phyloP scores from a whole-genome alignment of 1,140 invertebrate genomes.

The Uloborus diversus region DNA sequence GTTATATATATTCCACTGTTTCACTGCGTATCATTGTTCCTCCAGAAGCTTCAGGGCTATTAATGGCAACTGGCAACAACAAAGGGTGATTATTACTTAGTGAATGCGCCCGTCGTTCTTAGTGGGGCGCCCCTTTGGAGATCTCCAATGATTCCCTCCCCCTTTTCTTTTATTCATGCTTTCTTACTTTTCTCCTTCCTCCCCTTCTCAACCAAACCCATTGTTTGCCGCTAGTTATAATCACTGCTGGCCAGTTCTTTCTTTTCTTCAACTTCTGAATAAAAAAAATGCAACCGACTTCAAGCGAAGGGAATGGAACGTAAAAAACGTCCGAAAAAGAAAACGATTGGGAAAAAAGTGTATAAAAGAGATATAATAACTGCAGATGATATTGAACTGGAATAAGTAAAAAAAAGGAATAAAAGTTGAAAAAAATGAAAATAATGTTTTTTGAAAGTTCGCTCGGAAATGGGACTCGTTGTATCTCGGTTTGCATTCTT shows the following conservation, averaged over 20 bases:
- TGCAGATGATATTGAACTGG: conserved; percentile 46
- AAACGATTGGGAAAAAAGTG: conserved; percentile 42
- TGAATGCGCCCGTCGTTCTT: conserved; percentile 1
- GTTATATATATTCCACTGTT: conserved; percentile 40
- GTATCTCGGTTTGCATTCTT: conserved; percentile 22
- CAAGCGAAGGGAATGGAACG: neutral
- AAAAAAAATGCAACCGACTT: conserved; percentile 12
- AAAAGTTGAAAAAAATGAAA: neutral
- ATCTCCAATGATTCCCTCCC: neutral
- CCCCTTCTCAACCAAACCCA: conserved; percentile 17
- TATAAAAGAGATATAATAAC: conserved; percentile 54
- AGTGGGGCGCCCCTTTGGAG: neutral
- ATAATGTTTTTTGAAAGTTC: conserved; percentile 27
- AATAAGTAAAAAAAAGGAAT: neutral
- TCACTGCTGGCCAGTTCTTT: conserved; percentile 44
- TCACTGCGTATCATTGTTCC: conserved; percentile 36
- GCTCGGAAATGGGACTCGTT: conserved; percentile 18
- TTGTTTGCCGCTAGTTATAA: conserved; percentile 52
- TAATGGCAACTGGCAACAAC: conserved; percentile 49
- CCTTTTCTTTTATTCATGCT: neutral
- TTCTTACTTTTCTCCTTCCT: neutral
- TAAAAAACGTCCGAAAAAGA: too few relatives aligned
- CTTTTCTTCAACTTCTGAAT: conserved; percentile 17
- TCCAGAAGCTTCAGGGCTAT: conserved; percentile 34
- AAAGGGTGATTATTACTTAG: conserved; percentile 52